Base-by-base conservation (phyloP, 2,113 vertebrate genomes). In the Notarius lentiginosus region DNA sequence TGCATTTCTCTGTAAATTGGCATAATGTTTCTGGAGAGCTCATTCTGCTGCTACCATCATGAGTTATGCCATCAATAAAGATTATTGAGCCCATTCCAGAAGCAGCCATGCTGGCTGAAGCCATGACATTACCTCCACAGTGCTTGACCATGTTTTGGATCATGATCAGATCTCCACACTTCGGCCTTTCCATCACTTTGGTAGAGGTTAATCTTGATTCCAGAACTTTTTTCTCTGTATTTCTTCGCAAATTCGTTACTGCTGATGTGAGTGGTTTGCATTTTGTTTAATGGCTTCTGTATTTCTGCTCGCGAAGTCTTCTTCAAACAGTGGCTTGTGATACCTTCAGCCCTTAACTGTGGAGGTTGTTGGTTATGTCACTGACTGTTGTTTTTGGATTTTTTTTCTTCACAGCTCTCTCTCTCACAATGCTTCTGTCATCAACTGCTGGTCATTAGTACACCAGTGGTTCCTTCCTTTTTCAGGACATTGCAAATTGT, bases 201-300 rank as follows among this genome's bases (percentile, higher is more conserved):
- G 22, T 53, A n/a, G 9, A 51, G 20, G 49, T 53, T 15, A 11
- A 56, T 85, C 11, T 30, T 34, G 87, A 3, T 92, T 82, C 17
- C 8, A 61, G 49, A 51, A 10, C 4, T 27, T 68, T 82, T 5
- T 47, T 61, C 55, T 22, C 51, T 47, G n/a, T 77, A 9, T 47
- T 20, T 88, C 9, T 30, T 77, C 14, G 0, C 3, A 4, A 66
- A 66, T 66, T 66, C n/a, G 0, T 70, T 41, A 18, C 15, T 34
- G 14, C 14, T 17, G 27, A 17, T 70, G 66, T 70, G 66, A 70
- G 66, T 15, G 66, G 15, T 41, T 18, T 41, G 30, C 68, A 41
- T 18, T 17, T 72, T 72, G 68, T 17, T 1, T 22, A 4, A 30
- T 68, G n/a, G n/a, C 22, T 12, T 66, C n/a, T 5, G 14, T 7